phyloP scores from a whole-genome alignment of 2,797 vertebrate species.

The Typhlichthys subterraneus region DNA sequence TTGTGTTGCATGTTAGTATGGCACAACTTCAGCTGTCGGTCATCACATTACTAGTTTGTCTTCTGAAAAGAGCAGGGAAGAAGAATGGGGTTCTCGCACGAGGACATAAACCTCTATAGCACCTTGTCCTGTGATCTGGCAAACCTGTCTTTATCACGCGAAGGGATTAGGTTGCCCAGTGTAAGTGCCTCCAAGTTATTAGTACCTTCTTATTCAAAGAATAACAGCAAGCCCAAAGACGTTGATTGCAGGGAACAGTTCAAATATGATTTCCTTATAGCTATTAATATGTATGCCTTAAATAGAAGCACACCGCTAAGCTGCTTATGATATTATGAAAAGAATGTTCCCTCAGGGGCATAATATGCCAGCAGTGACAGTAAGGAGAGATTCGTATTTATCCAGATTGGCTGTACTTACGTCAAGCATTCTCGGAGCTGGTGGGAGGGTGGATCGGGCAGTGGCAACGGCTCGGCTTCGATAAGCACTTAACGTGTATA shows the following conservation, averaged over 20 bases:
- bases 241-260: constrained; percentile 87
- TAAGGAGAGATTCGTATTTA: constrained; percentile 87
- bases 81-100: constrained; percentile 59
- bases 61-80: constrained; percentile 42
- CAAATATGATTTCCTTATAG: constrained; percentile 89
- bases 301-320: constrained; percentile 90
- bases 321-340: constrained; percentile 91
- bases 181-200: constrained; percentile 84
- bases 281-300: constrained; percentile 92
- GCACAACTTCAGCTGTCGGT: constrained; percentile 2
- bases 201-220: constrained; percentile 87
- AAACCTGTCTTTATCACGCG: constrained; percentile 79
- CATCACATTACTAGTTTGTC: constrained; percentile 42
- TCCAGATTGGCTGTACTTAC: constrained; percentile 89
- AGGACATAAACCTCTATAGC: constrained; percentile 72
- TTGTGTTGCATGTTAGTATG: constrained; percentile 13
- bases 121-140: constrained; percentile 79
- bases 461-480: constrained; percentile 82
- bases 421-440: constrained; percentile 85
- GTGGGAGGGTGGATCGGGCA: constrained; percentile 86
- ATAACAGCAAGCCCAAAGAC: constrained; percentile 85
- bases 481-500: constrained; percentile 88
- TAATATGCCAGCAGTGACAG: constrained; percentile 89
- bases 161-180: constrained; percentile 83
- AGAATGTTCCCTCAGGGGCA: constrained; percentile 89